These are phyloP conservation scores for Orthonyx spaldingii DNA, from an alignment of 2,113 vertebrate species.

Conservation along the genomic window DNA sequence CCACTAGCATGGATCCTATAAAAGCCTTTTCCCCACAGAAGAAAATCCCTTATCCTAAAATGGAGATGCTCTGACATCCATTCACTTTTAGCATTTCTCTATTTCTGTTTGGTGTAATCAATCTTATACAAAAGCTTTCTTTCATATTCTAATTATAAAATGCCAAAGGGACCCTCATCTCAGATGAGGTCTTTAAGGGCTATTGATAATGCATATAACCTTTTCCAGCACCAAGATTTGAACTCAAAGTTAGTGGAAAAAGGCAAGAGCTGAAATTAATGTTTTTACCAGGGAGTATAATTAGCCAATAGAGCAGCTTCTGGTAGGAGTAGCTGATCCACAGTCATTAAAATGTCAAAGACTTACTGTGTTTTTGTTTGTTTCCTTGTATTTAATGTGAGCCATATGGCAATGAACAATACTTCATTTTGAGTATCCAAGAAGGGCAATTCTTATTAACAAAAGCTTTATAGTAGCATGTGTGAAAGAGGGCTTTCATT, in stretches of 20 bases:
- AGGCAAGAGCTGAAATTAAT: not conserved
- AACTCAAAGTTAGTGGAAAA: not conserved
- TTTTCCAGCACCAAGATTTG: not conserved
- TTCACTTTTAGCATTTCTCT: not conserved
- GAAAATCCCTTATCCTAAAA: not conserved
- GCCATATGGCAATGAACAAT: constrained; percentile 56
- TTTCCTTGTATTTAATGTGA: constrained; percentile 44
- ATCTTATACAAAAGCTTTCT: not conserved
- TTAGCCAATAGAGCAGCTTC: not conserved
- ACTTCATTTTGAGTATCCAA: constrained; percentile 28
- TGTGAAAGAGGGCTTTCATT: constrained; percentile 51
- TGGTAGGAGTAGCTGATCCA: not conserved
- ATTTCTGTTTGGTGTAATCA: not conserved
- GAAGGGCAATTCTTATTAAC: constrained; percentile 14
- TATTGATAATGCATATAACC: not conserved
- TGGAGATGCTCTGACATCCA: not conserved
- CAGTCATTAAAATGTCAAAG: constrained; percentile 45
- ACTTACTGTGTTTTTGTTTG: constrained; percentile 39
- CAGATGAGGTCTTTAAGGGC: not conserved
- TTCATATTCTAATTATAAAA: not conserved
- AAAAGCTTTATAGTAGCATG: constrained; percentile 34
- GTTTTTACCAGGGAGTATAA: not conserved
- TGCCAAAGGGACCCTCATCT: not conserved
- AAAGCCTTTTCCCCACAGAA: not conserved
- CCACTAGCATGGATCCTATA: not conserved